phyloP scores from a whole-genome alignment of 2,797 vertebrate species.

The Ctenopoma multispine region DNA sequence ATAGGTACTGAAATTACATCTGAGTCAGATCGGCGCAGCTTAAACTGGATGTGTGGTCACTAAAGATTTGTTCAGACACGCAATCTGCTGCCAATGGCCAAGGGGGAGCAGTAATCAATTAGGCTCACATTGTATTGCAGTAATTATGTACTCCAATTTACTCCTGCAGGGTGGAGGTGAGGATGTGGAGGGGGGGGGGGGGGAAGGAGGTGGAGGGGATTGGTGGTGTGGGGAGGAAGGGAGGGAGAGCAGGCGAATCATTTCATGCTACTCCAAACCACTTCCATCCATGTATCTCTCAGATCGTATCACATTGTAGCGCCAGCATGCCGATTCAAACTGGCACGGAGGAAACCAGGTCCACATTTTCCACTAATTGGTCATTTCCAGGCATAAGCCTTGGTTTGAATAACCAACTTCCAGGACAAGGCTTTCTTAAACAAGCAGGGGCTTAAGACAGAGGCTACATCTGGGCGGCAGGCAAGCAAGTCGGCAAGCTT shows the following conservation, averaged over 20 bases:
- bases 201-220: slow-evolving; percentile 1
- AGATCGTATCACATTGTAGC: slow-evolving; percentile 82
- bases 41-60: slow-evolving; percentile 73
- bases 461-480: slow-evolving; percentile 79
- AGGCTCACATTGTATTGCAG: slow-evolving; percentile 77
- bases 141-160: slow-evolving; percentile 81
- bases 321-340: slow-evolving; percentile 73
- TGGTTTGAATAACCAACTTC: slow-evolving; percentile 79
- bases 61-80: slow-evolving; percentile 77
- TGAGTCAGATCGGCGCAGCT: slow-evolving; percentile 43
- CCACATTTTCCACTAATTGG: slow-evolving; percentile 83
- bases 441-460: slow-evolving; percentile 77
- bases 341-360: slow-evolving; percentile 83
- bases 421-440: slow-evolving; percentile 79
- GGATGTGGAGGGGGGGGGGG: slow-evolving; percentile 23
- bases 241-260: slow-evolving; percentile 54
- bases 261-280: slow-evolving; percentile 85
- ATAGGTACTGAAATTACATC: slow-evolving; percentile 67
- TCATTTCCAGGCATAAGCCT: slow-evolving; percentile 85
- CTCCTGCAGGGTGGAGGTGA: slow-evolving; percentile 71
- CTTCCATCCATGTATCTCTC: slow-evolving; percentile 83
- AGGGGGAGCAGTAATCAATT: slow-evolving; percentile 81
- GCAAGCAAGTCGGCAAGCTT: slow-evolving; percentile 64
- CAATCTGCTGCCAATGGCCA: slow-evolving; percentile 70
- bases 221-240: slow-evolving; percentile 20